Evolutionary conservation across 2,888 invertebrate genomes (phyloP).

Genomic region (Acrobasis repandana): DNA sequence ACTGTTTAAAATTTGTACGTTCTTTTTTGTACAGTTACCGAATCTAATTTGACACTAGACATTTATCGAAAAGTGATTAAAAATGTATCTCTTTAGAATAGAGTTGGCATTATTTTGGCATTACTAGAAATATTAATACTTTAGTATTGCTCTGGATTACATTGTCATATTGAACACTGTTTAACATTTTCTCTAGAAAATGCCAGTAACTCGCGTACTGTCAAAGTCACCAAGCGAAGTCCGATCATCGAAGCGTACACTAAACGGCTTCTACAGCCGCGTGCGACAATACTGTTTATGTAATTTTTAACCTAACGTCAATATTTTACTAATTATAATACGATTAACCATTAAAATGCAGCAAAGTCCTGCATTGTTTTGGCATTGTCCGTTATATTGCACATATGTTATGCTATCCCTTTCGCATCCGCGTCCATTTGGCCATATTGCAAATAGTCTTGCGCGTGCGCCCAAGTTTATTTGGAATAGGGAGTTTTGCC

Average conservation of each 20-base stretch:
- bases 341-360: slow-evolving; percentile 71
- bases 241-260: slow-evolving; percentile 70
- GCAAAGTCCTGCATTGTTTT: slow-evolving; percentile 66
- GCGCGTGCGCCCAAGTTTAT: slow-evolving; percentile 35
- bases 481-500: slow-evolving; percentile 41
- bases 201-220: slow-evolving; percentile 46
- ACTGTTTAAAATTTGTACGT: slow-evolving; percentile 82
- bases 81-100: slow-evolving; percentile 75
- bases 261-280: slow-evolving; percentile 58
- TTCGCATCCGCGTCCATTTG: slow-evolving; percentile 48
- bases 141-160: slow-evolving; percentile 83
- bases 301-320: slow-evolving; percentile 78
- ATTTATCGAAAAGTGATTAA: slow-evolving; percentile 77
- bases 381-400: slow-evolving; percentile 80
- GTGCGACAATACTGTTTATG: slow-evolving; percentile 78
- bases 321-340: slow-evolving; percentile 81
- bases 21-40: slow-evolving; percentile 81
- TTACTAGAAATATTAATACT: slow-evolving; percentile 82
- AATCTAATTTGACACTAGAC: slow-evolving; percentile 82
- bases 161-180: slow-evolving; percentile 80
- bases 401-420: slow-evolving; percentile 60
- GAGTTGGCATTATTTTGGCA: slow-evolving; percentile 82
- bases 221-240: slow-evolving; percentile 60
- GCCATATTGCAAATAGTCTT: slow-evolving; percentile 37
- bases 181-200: slow-evolving; percentile 59